Conservation (phyloP, 2,888 invertebrate genomes). For the Calameuta pallipes region DNA sequence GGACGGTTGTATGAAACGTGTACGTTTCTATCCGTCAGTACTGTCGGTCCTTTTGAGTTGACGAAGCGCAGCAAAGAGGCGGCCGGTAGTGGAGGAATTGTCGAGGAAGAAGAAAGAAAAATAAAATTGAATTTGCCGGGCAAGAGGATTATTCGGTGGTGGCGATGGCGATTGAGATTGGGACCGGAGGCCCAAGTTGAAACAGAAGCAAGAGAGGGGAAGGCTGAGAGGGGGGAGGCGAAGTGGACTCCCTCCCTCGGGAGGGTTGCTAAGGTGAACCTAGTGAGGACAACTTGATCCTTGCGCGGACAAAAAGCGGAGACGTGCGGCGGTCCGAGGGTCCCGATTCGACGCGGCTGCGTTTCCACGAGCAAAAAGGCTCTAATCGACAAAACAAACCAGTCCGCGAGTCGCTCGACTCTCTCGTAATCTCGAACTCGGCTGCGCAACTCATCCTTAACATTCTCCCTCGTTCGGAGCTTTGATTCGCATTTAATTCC, state of each 20-base stretch:
- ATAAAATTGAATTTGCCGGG: background rate
- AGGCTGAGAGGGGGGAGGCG: background rate
- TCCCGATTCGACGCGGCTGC: slow-evolving; percentile 21
- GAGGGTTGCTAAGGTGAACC: background rate
- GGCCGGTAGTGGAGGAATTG: slow-evolving; percentile 10
- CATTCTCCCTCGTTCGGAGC: background rate
- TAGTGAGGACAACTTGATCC: slow-evolving; percentile 24
- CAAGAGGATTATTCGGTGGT: background rate
- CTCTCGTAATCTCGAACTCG: background rate
- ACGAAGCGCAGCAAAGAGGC: slow-evolving; percentile 19
- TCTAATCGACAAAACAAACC: slow-evolving; percentile 6
- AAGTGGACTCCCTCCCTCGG: background rate
- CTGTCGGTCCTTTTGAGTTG: background rate
- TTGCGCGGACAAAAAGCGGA: slow-evolving; percentile 21
- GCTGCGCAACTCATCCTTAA: background rate
- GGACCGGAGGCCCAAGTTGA: background rate
- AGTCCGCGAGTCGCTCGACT: background rate
- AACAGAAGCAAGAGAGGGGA: slow-evolving; percentile 7
- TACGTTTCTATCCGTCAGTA: background rate
- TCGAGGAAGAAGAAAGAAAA: background rate
- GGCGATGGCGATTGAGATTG: background rate
- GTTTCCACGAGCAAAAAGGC: background rate
- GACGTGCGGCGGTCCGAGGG: slow-evolving; percentile 24
- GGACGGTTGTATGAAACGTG: background rate
- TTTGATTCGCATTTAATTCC: background rate